Base-by-base conservation (phyloP, 2,888 invertebrate genomes). In the Resseliella maxima region DNA sequence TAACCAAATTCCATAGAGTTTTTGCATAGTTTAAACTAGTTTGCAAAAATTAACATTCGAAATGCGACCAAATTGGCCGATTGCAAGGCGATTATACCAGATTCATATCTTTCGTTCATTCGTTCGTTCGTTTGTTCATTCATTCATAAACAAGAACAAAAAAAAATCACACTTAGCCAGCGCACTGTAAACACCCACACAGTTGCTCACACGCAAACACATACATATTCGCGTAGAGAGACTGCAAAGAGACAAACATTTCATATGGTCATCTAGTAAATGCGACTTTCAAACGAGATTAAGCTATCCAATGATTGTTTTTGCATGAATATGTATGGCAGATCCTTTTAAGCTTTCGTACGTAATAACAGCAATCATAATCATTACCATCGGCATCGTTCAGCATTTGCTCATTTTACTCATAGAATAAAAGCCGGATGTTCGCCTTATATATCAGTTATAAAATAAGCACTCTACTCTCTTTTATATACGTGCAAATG, bases 1-100 rank as follows among this genome's bases (percentile, higher is more conserved):
- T 15, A 72, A 35, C 35, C 5, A 72, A 72, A 31, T 72, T 12
- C 72, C 72, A 59, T 59, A 35, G 31, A 24, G 0, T 59, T 72
- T 72, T 31, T 72, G 31, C 72, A 72, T 35, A 2, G 24, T 27
- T 5, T 3, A 59, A 59, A 27, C 59, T 8, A 72, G 72, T 72
- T 72, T 31, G 72, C 72, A 72, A 72, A 72, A 72, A 72, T 72
- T 72, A 72, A 12, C 72, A 72, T 72, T 31, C 35, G 10, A 72
- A 72, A 72, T 72, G 27, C 72, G 72, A 72, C 72, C 72, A 72
- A 72, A 72, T 72, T 72, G 72, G 72, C 72, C 72, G 72, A 72
- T 72, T 72, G 72, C 72, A 72, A 72, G 10, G 15, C 72, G 27
- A 72, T 72, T 72, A 72, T 31, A 31, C 12, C 72, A 72, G 72